A percentile compares a stretch with the other conserved stretches of the same genome.
Evolutionary conservation across 1,140 invertebrate species (phyloP).

Genomic region (Lordiphosa stackelbergi): DNA sequence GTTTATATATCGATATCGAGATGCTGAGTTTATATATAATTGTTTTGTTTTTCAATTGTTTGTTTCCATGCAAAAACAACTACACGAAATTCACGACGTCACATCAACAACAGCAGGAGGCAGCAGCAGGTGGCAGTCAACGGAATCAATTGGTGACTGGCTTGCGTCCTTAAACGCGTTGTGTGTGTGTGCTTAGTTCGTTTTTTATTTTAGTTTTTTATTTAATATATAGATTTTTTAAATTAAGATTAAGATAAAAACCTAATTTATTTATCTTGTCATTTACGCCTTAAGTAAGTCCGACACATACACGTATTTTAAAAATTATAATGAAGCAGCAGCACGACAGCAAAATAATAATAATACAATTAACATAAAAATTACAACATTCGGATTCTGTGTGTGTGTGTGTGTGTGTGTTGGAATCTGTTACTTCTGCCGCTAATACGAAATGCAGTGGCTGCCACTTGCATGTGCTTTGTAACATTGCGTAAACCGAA

Average conservation of each 20-base stretch:
- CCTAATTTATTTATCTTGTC: conserved; percentile 67
- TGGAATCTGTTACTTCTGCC: conserved; percentile 26
- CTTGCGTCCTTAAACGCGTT: not conserved
- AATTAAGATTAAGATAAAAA: conserved; percentile 71
- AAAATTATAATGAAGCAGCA: conserved; percentile 66
- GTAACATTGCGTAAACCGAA: conserved; percentile 54
- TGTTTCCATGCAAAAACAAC: conserved; percentile 53
- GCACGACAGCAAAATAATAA: conserved; percentile 47
- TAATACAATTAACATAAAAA: conserved; percentile 73
- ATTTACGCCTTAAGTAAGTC: conserved; percentile 69
- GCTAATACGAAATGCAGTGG: conserved; percentile 55
- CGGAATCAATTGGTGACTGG: conserved; percentile 2
- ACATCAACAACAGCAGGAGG: conserved; percentile 61
- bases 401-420: conserved; percentile 18
- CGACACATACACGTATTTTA: conserved; percentile 39
- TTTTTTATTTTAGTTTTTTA: conserved; percentile 44
- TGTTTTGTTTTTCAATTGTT: conserved; percentile 19
- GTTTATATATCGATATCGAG: conserved; percentile 73
- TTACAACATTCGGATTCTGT: conserved; percentile 52
- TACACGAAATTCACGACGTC: conserved; percentile 68
- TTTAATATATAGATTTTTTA: conserved; percentile 55
- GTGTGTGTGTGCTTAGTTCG: conserved; percentile 6
- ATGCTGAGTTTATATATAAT: conserved; percentile 67
- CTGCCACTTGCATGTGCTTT: conserved; percentile 52
- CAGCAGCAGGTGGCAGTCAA: conserved; percentile 37